A percentile compares a stretch with the other conserved stretches of the same genome.
Conservation (phyloP, 2,888 invertebrate species). For the Palloptera scutellata region DNA sequence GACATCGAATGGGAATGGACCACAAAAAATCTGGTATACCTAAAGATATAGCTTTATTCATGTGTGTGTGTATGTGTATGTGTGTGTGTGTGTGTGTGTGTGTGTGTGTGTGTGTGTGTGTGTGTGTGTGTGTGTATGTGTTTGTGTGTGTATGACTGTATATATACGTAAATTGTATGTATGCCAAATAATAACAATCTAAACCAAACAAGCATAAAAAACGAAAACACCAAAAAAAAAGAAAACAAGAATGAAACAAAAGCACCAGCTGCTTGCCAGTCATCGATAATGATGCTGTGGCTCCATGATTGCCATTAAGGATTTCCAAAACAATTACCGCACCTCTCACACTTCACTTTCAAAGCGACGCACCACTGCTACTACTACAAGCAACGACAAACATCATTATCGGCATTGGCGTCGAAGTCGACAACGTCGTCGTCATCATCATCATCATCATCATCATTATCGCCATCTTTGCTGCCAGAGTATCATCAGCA, state of each 20-base stretch:
- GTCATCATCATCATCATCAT: not conserved
- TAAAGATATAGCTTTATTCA: too few relatives aligned
- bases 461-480: not conserved
- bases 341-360: not conserved
- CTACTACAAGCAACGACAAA: not conserved
- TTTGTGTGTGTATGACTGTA: not conserved
- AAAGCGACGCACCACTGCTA: not conserved
- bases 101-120: slow-evolving; percentile 16
- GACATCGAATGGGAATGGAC: too few relatives aligned
- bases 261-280: slow-evolving; percentile 39
- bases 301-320: slow-evolving; percentile 41
- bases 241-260: not conserved
- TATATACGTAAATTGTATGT: not conserved
- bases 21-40: too few relatives aligned
- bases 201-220: not conserved
- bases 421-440: too few relatives aligned
- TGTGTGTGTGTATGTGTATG: too few relatives aligned
- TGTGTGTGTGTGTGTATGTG: slow-evolving; percentile 6
- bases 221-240: not conserved
- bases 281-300: slow-evolving; percentile 41
- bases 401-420: too few relatives aligned
- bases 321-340: slow-evolving; percentile 10
- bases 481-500: not conserved
- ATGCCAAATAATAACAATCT: not conserved
- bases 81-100: not conserved